Evolutionary conservation across 2,113 vertebrate genomes (phyloP).

Genomic region (Oophaga pumilio): DNA sequence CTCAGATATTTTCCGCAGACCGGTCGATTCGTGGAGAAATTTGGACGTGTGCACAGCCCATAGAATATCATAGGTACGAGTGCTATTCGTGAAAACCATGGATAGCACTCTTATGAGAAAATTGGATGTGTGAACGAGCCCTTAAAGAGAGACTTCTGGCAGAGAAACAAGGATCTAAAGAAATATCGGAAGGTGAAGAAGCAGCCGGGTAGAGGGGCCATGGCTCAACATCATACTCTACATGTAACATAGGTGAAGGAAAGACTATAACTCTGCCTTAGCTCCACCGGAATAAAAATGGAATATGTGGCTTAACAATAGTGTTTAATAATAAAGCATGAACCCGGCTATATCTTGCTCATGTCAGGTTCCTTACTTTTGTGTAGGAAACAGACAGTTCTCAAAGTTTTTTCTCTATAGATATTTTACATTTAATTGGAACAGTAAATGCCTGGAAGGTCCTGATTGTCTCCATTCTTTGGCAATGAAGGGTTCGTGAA

Average conservation of each 20-base stretch:
- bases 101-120: no score
- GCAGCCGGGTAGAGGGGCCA: not conserved
- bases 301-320: not conserved
- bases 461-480: not conserved
- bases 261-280: not conserved
- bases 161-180: not conserved
- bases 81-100: no score
- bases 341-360: not conserved
- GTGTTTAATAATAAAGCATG: not conserved
- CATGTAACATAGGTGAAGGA: not conserved
- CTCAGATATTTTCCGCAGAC: no score
- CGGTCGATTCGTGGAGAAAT: no score
- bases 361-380: not conserved
- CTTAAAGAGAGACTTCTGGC: not conserved
- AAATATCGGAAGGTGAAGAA: not conserved
- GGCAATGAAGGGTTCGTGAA: not conserved
- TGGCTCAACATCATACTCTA: not conserved
- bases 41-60: no score
- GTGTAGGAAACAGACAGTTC: not conserved
- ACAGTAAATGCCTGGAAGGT: constrained; percentile 6
- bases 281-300: not conserved
- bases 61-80: no score
- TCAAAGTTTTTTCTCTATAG: not conserved
- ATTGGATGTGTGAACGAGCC: no score
- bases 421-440: constrained; percentile 13